A percentile compares a stretch with the other conserved stretches of the same genome.
phyloP scores from a whole-genome alignment of 2,888 invertebrate genomes.

The Deroplatys truncata region DNA sequence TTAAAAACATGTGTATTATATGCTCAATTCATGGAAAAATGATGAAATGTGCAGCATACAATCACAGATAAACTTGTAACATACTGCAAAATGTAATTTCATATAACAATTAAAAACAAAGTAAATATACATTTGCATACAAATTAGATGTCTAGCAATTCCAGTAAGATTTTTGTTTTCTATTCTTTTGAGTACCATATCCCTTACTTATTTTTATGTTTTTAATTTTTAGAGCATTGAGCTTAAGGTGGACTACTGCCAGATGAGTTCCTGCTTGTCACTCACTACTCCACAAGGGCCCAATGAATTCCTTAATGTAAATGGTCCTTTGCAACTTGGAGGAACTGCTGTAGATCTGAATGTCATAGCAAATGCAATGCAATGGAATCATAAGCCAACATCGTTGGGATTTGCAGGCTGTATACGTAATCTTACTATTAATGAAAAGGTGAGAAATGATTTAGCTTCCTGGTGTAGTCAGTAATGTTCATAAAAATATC shows the following conservation, averaged over 20 bases:
- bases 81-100: too few species aligned
- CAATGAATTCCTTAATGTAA: slow-evolving; percentile 73
- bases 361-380: slow-evolving; percentile 56
- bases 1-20: too few species aligned
- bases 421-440: slow-evolving; percentile 85
- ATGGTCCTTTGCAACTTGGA: slow-evolving; percentile 84
- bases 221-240: slow-evolving; percentile 53
- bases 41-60: too few species aligned
- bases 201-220: too few species aligned
- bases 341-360: slow-evolving; percentile 65
- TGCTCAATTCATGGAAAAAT: too few species aligned
- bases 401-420: slow-evolving; percentile 79
- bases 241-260: slow-evolving; percentile 74
- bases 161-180: too few species aligned
- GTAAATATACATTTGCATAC: too few species aligned
- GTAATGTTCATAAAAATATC: not conserved
- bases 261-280: slow-evolving; percentile 65
- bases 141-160: too few species aligned
- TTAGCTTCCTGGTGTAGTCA: slow-evolving; percentile 1
- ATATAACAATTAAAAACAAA: too few species aligned
- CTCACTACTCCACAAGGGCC: slow-evolving; percentile 65
- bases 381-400: slow-evolving; percentile 69
- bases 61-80: too few species aligned
- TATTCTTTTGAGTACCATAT: too few species aligned
- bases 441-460: slow-evolving; percentile 55